These are phyloP conservation scores for Gobio occitaniae DNA, from an alignment of 2,797 vertebrate genomes.

Conservation along the genomic window DNA sequence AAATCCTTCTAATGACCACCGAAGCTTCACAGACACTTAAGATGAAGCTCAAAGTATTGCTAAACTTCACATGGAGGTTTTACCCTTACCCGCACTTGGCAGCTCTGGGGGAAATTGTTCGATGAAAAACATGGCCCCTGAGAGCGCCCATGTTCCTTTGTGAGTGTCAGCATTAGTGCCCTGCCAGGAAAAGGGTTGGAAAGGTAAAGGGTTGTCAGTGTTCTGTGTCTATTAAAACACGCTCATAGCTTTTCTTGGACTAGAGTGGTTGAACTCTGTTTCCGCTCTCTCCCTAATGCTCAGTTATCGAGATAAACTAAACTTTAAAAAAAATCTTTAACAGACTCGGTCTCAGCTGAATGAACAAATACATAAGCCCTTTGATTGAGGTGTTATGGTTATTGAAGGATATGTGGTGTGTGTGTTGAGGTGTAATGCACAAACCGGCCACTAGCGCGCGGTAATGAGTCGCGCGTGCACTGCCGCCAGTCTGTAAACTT, in stretches of 20 bases:
- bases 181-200: conserved; percentile 7
- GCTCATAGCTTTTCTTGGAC: conserved; percentile 22
- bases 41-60: conserved; percentile 11
- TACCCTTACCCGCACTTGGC: conserved; percentile 51
- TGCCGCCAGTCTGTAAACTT: background rate
- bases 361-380: conserved; percentile 33
- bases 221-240: conserved; percentile 23
- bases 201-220: conserved; percentile 20
- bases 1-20: background rate
- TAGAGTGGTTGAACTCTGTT: background rate
- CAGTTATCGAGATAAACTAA: conserved; percentile 26
- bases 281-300: conserved; percentile 1
- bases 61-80: conserved; percentile 46
- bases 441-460: conserved; percentile 33
- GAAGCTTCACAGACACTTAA: conserved; percentile 10
- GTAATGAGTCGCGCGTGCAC: conserved; percentile 14
- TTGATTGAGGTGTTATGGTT: background rate
- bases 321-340: conserved; percentile 4
- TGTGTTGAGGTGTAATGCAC: conserved; percentile 33
- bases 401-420: background rate
- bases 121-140: conserved; percentile 23
- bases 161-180: conserved; percentile 6
- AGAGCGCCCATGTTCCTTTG: conserved; percentile 22
- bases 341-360: background rate
- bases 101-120: conserved; percentile 23